Conservation (phyloP, 2,113 vertebrate species). For the Gallinago undulata region DNA sequence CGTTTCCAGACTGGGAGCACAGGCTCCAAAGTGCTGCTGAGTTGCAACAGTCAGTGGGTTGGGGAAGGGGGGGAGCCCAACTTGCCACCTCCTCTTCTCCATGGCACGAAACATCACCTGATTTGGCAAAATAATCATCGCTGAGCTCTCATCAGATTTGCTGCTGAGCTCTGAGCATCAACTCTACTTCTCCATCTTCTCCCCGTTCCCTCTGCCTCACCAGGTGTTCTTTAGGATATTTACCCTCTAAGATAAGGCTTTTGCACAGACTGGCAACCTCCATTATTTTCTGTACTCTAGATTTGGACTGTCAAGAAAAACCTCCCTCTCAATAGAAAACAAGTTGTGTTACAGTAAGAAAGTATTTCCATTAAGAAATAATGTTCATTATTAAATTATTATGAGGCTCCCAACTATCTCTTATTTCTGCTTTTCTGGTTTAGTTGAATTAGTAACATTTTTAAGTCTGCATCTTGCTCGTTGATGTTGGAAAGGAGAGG, state of each 20-base stretch:
- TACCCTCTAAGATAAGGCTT: neutral
- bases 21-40: neutral
- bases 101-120: neutral
- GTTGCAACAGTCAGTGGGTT: neutral
- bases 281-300: neutral
- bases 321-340: neutral
- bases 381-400: neutral
- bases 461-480: neutral
- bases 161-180: neutral
- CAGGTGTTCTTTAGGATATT: neutral
- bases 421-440: neutral
- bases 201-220: neutral
- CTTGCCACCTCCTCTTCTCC: neutral
- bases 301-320: neutral
- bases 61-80: neutral
- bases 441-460: neutral
- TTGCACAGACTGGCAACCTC: neutral
- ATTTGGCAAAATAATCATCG: neutral
- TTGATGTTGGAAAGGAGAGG: neutral
- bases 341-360: neutral
- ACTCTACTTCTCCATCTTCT: neutral
- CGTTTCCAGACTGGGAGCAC: neutral
- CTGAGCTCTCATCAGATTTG: neutral
- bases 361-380: neutral
- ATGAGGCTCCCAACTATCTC: neutral